Base-by-base conservation (phyloP, 1,140 invertebrate genomes). In the Octopus bimaculoides region DNA sequence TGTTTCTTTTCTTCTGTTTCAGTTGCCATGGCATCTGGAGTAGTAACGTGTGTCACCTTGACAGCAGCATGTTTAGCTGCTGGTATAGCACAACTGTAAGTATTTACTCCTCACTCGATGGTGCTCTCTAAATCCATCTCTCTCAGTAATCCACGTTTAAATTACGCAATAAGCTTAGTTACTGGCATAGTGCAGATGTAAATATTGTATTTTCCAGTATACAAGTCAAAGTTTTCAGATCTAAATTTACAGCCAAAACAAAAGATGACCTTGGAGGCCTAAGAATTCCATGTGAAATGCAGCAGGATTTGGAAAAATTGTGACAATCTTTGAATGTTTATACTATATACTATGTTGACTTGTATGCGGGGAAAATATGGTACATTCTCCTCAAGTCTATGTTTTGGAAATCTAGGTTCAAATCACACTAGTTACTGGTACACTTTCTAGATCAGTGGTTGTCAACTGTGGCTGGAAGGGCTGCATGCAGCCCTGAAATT, bases 21-120 rank as follows among this genome's bases (percentile, higher is more conserved):
- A 97, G 96, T 97, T 90, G 95, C 96, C 73, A 95, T 98, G 86
- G 93, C 96, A 81, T 92, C 97, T 78, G 97, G 96, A 79, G 90
- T 95, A 54, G 93, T 94, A 90, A 95, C 94, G 89, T 94, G 94
- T 86, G 86, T 94, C 4, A 92, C 93, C 55, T 94, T 98, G 82
- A 87, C 95, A 20, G 85, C 94, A 1, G 91, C 86, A 75, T 96
- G 95, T 89, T 90, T 97, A 20, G 90, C 97, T 56, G 93, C 94
- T 75, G 96, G 96, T 77, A 93, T 98, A 80, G 94, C 95, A 91
- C 96, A 97, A 92, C 95, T 98, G 94, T 93, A 91, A 92, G 92
- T 90, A 82, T 78, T 10, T 77, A 61, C 77, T 55, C 55, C n/a
- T 77, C n/a, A 3, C 3, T 26, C 12, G 9, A 74, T 20, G 8